phyloP scores from a whole-genome alignment of 1,140 invertebrate genomes.

The Ridgeia piscesae region DNA sequence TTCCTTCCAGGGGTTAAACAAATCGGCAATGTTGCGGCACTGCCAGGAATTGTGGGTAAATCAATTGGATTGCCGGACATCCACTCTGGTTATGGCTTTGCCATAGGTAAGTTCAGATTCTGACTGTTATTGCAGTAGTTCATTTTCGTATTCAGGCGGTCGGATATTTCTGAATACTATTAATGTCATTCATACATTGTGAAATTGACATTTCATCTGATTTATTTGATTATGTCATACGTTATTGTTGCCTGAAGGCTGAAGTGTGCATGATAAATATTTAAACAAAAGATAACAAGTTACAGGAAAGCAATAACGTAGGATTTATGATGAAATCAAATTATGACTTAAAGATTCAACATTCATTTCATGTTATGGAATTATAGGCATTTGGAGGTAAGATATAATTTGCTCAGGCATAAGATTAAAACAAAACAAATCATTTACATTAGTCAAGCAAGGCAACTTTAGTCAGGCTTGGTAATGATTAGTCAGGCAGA shows the following conservation, averaged over 20 bases:
- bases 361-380: too few relatives aligned
- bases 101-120: conserved; percentile 65
- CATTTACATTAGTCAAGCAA: not conserved
- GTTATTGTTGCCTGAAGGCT: not conserved
- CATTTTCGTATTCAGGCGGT: not conserved
- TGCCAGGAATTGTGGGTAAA: conserved; percentile 67
- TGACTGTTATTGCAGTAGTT: not conserved
- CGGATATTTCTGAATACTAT: not conserved
- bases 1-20: conserved; percentile 99
- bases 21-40: conserved; percentile 97
- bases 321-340: too few relatives aligned
- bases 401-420: too few relatives aligned
- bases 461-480: not conserved
- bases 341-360: too few relatives aligned
- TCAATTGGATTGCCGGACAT: conserved; percentile 92
- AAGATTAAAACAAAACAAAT: too few relatives aligned
- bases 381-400: too few relatives aligned
- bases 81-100: conserved; percentile 99
- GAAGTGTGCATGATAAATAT: not conserved
- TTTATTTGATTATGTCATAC: not conserved
- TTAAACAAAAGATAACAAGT: not conserved
- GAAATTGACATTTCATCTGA: not conserved
- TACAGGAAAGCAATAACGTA: not conserved
- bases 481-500: not conserved
- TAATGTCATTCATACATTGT: too few relatives aligned